Evolutionary conservation across 2,888 invertebrate genomes (phyloP).

Genomic region (Eupithecia centaureata): DNA sequence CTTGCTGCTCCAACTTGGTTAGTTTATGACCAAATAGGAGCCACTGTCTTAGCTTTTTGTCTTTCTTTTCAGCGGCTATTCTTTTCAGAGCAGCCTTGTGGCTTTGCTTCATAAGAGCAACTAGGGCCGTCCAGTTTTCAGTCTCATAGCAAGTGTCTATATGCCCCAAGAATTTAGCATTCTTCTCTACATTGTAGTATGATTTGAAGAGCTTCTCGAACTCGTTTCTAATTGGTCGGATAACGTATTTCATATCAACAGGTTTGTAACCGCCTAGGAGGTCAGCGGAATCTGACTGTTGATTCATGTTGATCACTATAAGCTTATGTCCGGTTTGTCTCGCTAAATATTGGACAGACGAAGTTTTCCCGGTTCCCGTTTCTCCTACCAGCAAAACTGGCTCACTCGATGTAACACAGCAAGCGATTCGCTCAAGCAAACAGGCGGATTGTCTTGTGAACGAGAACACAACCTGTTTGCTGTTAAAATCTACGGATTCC

Average conservation of each 20-base stretch:
- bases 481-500: slow-evolving; percentile 67
- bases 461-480: slow-evolving; percentile 86
- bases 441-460: slow-evolving; percentile 92
- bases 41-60: slow-evolving; percentile 84
- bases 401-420: slow-evolving; percentile 92
- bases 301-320: slow-evolving; percentile 98
- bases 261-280: slow-evolving; percentile 98
- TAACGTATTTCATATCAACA: slow-evolving; percentile 93
- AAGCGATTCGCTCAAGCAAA: slow-evolving; percentile 94
- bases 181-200: slow-evolving; percentile 90
- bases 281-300: slow-evolving; percentile 98
- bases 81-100: slow-evolving; percentile 86
- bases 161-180: slow-evolving; percentile 91
- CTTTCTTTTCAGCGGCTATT: slow-evolving; percentile 65
- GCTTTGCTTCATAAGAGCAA: slow-evolving; percentile 91
- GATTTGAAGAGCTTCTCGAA: slow-evolving; percentile 92
- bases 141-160: slow-evolving; percentile 90
- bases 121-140: slow-evolving; percentile 88
- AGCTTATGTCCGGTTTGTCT: slow-evolving; percentile 92
- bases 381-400: slow-evolving; percentile 98
- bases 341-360: slow-evolving; percentile 95
- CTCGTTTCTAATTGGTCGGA: slow-evolving; percentile 91
- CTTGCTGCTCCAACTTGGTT: slow-evolving; percentile 88
- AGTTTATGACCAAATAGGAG: slow-evolving; percentile 86
- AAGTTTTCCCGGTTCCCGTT: slow-evolving; percentile 99